Percentiles rank a stretch among this genome's conserved stretches.
These are phyloP conservation scores for Ochotona princeps DNA, from an alignment of 2,113 vertebrate species.

Conservation along the genomic window DNA sequence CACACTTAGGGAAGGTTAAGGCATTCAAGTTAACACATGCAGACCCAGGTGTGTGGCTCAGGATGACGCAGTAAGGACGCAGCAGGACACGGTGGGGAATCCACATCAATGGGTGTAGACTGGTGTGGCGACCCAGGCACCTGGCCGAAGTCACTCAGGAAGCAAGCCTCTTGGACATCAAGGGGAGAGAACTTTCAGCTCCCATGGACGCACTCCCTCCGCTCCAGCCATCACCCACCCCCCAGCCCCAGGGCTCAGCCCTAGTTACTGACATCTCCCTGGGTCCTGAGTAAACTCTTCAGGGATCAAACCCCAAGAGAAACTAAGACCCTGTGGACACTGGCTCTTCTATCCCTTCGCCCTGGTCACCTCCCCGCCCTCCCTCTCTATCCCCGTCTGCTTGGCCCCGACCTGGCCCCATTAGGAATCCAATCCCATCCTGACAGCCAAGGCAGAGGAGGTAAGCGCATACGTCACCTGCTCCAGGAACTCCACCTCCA, in stretches of 20 bases:
- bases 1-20: not conserved
- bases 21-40: not conserved
- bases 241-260: not conserved
- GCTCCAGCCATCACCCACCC: not conserved
- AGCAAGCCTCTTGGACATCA: not conserved
- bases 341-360: not conserved
- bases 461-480: not conserved
- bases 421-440: not conserved
- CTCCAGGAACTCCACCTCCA: not conserved
- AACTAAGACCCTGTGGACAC: not conserved
- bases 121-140: not conserved
- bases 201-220: not conserved
- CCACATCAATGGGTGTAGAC: not conserved
- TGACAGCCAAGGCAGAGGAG: not conserved
- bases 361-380: not conserved
- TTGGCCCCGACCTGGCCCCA: not conserved
- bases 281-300: not conserved
- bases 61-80: not conserved
- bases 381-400: not conserved
- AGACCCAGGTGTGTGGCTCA: not conserved
- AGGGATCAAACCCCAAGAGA: not conserved
- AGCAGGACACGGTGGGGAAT: not conserved
- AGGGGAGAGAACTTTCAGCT: not conserved
- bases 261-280: not conserved
- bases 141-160: not conserved